These are phyloP conservation scores for Pantala flavescens DNA, from an alignment of 1,140 invertebrate genomes.

Conservation along the genomic window DNA sequence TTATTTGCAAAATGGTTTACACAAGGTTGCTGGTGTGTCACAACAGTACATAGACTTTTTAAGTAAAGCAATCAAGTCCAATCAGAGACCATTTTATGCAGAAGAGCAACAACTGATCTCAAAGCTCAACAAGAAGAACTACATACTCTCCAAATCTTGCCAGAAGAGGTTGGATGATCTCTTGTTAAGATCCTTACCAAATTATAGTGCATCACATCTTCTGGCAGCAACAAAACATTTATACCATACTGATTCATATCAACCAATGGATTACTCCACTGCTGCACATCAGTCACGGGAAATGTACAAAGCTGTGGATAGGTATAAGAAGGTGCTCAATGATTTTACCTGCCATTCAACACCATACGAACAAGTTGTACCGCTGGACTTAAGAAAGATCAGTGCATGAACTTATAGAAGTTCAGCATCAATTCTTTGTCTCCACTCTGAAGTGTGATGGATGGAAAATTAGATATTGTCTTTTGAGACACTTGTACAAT, in stretches of 20 bases:
- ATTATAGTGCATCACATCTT: not conserved
- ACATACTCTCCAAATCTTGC: not conserved
- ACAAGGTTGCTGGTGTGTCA: not conserved
- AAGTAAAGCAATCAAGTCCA: not conserved
- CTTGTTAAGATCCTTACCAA: not conserved
- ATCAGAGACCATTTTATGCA: not conserved
- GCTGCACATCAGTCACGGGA: not conserved
- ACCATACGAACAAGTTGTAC: not conserved
- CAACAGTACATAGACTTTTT: not conserved
- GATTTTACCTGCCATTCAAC: not conserved
- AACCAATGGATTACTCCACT: not conserved
- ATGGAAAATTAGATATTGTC: too few relatives aligned
- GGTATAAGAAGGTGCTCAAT: not conserved
- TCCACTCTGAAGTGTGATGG: too few relatives aligned
- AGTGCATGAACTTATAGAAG: not conserved
- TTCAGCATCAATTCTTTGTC: too few relatives aligned
- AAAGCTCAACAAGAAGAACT: slow-evolving; percentile 1
- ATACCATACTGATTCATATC: not conserved
- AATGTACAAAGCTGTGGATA: not conserved
- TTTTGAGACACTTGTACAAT: too few relatives aligned
- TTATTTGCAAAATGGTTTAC: not conserved
- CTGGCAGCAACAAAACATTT: not conserved
- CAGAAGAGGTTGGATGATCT: not conserved
- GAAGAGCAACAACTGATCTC: not conserved
- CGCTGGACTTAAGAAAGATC: not conserved